phyloP scores from a whole-genome alignment of 1,140 invertebrate genomes.

The Saccostrea echinata region DNA sequence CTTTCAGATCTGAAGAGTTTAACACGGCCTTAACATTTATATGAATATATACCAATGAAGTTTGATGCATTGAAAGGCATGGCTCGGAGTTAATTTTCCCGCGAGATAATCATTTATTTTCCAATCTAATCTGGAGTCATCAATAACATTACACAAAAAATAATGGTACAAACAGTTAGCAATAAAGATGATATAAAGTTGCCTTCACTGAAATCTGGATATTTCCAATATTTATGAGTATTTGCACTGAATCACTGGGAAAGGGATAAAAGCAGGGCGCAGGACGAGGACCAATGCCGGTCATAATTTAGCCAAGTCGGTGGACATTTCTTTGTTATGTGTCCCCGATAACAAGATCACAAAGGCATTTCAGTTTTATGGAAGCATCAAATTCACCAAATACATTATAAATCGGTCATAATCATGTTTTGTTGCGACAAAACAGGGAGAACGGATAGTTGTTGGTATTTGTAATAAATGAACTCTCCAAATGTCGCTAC shows the following conservation, averaged over 20 bases:
- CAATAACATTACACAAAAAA: not conserved
- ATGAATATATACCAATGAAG: too few relatives aligned
- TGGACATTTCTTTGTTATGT: conserved; percentile 17
- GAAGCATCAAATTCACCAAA: conserved; percentile 22
- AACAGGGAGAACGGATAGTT: not conserved
- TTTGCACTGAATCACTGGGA: not conserved
- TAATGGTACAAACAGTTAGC: not conserved
- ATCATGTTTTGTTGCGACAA: conserved; percentile 28
- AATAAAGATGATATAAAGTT: not conserved
- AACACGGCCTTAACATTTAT: too few relatives aligned
- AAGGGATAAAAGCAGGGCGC: not conserved
- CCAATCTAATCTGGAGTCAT: too few relatives aligned
- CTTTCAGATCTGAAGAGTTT: too few relatives aligned
- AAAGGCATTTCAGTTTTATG: conserved; percentile 23
- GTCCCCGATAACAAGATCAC: not conserved
- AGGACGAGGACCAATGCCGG: not conserved
- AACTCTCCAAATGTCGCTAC: too few relatives aligned
- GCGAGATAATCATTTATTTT: too few relatives aligned
- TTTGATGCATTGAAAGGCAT: too few relatives aligned
- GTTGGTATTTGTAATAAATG: not conserved
- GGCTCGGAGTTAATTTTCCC: too few relatives aligned
- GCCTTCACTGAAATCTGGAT: not conserved
- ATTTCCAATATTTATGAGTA: not conserved
- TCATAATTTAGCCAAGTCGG: not conserved
- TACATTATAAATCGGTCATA: conserved; percentile 33